Evolutionary conservation across 2,113 vertebrate species (phyloP).

Genomic region (Pungitius pungitius): DNA sequence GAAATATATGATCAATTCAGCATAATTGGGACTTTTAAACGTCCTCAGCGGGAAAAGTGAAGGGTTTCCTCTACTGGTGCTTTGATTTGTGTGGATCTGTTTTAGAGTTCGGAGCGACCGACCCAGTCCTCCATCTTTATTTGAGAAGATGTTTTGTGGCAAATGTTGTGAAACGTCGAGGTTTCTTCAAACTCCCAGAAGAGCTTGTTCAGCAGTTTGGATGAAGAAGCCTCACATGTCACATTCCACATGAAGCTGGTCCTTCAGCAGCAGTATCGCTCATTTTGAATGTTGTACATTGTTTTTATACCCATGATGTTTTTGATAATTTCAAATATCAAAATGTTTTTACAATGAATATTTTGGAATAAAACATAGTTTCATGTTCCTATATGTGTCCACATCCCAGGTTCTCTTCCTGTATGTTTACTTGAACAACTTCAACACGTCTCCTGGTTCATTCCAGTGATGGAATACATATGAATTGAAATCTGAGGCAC

Average conservation of each 20-base stretch:
- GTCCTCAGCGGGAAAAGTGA: constrained; percentile 6
- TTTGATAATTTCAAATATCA: no score
- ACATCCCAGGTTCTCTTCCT: not conserved
- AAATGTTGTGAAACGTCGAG: constrained; percentile 39
- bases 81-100: not conserved
- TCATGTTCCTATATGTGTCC: not conserved
- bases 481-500: not conserved
- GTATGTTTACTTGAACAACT: not conserved
- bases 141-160: not conserved
- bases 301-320: not conserved
- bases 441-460: not conserved
- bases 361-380: constrained; percentile 26
- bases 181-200: constrained; percentile 44
- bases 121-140: not conserved
- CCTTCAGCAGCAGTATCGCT: not conserved
- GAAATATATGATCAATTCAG: not conserved
- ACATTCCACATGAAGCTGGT: not conserved
- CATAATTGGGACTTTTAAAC: not conserved
- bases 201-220: constrained; percentile 45
- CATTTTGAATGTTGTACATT: constrained; percentile 4
- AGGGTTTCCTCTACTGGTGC: constrained; percentile 8
- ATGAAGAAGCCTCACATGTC: not conserved
- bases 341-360: constrained; percentile 30
- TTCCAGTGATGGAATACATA: not conserved
- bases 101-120: not conserved